These are phyloP conservation scores for Spilosoma lubricipeda DNA, from an alignment of 2,888 invertebrate species.

Conservation along the genomic window DNA sequence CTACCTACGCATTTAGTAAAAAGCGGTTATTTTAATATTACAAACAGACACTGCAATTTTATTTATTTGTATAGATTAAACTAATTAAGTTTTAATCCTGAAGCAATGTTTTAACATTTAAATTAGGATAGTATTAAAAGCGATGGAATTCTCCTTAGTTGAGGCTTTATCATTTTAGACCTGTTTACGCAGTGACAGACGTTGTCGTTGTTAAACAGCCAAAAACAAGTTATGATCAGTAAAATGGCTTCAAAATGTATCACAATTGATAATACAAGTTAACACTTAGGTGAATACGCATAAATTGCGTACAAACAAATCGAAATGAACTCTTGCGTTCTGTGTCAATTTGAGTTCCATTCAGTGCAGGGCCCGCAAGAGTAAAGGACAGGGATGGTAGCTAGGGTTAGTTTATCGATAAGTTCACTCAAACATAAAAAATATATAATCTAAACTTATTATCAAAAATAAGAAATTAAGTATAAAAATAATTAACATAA, in stretches of 20 bases:
- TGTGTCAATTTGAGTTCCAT: conserved; percentile 79
- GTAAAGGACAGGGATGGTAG: conserved; percentile 52
- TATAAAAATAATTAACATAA: background rate
- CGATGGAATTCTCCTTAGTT: background rate
- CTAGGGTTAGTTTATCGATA: conserved; percentile 39
- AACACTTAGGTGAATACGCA: conserved; percentile 72
- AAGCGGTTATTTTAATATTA: too few relatives aligned
- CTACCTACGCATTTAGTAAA: too few relatives aligned
- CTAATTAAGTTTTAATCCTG: background rate
- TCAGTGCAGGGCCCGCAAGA: conserved; percentile 68
- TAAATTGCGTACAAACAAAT: conserved; percentile 78
- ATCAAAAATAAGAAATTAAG: background rate
- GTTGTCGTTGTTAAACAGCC: background rate
- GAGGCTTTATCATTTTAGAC: background rate
- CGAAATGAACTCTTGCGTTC: conserved; percentile 71
- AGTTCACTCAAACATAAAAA: background rate
- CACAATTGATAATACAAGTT: conserved; percentile 47
- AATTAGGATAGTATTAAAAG: background rate
- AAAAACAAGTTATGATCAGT: conserved; percentile 22
- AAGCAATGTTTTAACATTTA: background rate
- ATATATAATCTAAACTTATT: too few relatives aligned
- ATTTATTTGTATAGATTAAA: too few relatives aligned
- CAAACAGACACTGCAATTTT: too few relatives aligned
- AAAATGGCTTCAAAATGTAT: conserved; percentile 29
- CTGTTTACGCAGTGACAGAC: background rate